Percentiles rank a stretch among this genome's conserved stretches.
Evolutionary conservation across 1,140 invertebrate species (phyloP).

Genomic region (Cryptotermes secundus): DNA sequence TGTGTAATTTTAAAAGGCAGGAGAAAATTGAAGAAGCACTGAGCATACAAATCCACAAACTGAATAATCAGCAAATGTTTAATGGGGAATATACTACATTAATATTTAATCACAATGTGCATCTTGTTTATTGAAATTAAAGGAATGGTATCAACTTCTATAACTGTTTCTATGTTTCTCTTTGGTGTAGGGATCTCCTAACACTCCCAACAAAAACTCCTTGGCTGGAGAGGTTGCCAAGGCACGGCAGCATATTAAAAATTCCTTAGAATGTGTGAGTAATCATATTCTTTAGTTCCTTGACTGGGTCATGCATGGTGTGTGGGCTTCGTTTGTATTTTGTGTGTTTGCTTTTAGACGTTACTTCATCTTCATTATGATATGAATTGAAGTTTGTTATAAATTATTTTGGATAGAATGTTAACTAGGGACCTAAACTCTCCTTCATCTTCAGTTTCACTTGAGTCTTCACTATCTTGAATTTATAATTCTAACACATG

Average conservation of each 20-base stretch:
- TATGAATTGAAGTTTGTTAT: background rate
- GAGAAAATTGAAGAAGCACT: no score
- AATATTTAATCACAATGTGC: no score
- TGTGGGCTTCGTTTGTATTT: background rate
- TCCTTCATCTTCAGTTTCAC: background rate
- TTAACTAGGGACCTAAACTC: background rate
- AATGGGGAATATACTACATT: no score
- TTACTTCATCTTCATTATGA: background rate
- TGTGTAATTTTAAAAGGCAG: no score
- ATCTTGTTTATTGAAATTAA: conserved; percentile 33
- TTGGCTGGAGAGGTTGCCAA: conserved; percentile 57
- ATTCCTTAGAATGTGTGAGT: conserved; percentile 59
- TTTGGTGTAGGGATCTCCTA: conserved; percentile 47
- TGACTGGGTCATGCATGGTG: background rate
- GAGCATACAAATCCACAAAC: no score
- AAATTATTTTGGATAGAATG: background rate
- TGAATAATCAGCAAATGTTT: no score
- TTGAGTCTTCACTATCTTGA: background rate
- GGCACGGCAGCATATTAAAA: conserved; percentile 57
- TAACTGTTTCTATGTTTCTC: conserved; percentile 30
- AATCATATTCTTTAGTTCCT: conserved; percentile 32
- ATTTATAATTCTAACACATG: background rate
- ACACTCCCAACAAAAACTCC: conserved; percentile 48
- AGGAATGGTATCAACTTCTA: conserved; percentile 39
- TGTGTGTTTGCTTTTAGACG: background rate